These are phyloP conservation scores for Chloroclysta siterata DNA, from an alignment of 2,888 invertebrate genomes.

Conservation along the genomic window DNA sequence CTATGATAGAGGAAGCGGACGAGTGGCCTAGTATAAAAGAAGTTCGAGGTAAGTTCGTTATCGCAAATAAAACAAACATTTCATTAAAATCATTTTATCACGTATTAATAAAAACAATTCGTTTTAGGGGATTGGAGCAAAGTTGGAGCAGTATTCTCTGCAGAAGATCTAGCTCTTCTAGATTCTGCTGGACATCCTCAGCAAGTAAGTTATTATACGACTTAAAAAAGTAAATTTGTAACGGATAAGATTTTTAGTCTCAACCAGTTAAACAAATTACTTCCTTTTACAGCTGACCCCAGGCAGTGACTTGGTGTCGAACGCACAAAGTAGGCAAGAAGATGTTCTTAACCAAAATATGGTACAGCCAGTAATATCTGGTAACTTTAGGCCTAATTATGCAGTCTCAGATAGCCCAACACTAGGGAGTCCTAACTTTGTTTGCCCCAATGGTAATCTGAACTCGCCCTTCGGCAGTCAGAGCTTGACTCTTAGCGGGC, in stretches of 20 bases:
- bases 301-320: slow-evolving; percentile 61
- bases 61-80: not conserved
- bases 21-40: slow-evolving; percentile 81
- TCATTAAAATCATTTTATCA: no score
- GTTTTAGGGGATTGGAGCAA: slow-evolving; percentile 74
- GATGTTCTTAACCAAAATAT: slow-evolving; percentile 75
- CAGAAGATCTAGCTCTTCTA: slow-evolving; percentile 77
- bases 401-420: slow-evolving; percentile 76
- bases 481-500: slow-evolving; percentile 68
- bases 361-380: slow-evolving; percentile 57
- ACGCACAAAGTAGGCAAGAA: slow-evolving; percentile 62
- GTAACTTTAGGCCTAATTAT: slow-evolving; percentile 76
- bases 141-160: slow-evolving; percentile 79
- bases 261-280: slow-evolving; percentile 5
- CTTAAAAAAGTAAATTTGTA: not conserved
- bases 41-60: slow-evolving; percentile 65
- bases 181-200: slow-evolving; percentile 74
- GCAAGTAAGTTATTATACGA: slow-evolving; percentile 52
- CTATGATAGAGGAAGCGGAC: slow-evolving; percentile 65
- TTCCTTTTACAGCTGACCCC: slow-evolving; percentile 65
- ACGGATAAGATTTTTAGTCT: not conserved
- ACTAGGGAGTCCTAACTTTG: slow-evolving; percentile 79
- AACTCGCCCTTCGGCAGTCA: slow-evolving; percentile 76
- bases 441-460: slow-evolving; percentile 77
- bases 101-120: no score